A percentile compares a stretch with the other conserved stretches of the same genome.
These are phyloP conservation scores for Ploceus nigricollis DNA, from an alignment of 2,113 vertebrate species.

Conservation along the genomic window DNA sequence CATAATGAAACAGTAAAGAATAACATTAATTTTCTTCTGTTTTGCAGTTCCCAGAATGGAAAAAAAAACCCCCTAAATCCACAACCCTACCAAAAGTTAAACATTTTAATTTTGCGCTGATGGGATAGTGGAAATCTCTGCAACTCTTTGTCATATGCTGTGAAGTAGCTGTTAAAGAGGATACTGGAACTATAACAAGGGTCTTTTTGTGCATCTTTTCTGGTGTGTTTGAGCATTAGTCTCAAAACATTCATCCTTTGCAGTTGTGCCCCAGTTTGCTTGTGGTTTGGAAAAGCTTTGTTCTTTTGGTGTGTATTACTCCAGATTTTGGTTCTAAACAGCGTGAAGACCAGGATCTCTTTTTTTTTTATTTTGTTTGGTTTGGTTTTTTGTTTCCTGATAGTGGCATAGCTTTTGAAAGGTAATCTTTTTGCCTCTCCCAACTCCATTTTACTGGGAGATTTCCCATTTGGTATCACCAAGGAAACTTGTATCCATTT, in stretches of 20 bases:
- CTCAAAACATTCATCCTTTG: background rate
- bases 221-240: background rate
- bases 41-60: background rate
- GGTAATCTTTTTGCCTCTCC: background rate
- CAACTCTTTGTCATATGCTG: background rate
- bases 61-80: background rate
- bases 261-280: background rate
- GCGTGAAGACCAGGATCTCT: background rate
- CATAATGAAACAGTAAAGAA: background rate
- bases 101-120: background rate
- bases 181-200: background rate
- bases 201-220: background rate
- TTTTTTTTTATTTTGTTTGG: background rate
- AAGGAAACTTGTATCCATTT: background rate
- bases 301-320: background rate
- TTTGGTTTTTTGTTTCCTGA: background rate
- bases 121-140: background rate
- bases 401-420: background rate
- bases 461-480: background rate
- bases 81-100: background rate
- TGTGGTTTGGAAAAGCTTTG: background rate
- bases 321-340: background rate
- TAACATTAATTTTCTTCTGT: background rate
- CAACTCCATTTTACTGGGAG: background rate
- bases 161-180: background rate